Conservation (phyloP, 92 coral and sea anemone species). For the Phenganax stokvisi region DNA sequence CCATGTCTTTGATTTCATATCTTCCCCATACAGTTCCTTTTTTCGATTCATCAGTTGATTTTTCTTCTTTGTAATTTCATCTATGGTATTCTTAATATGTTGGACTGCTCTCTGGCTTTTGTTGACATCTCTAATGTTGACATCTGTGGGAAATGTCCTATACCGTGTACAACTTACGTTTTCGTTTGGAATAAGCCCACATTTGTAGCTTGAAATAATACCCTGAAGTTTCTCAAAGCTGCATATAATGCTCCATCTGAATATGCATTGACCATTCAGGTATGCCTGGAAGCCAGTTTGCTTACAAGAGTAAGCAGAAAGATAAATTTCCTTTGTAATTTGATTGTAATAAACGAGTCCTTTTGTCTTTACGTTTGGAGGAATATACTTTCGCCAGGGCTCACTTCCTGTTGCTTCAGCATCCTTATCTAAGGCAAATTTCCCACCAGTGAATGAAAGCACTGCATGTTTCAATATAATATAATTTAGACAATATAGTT, state of each 20-base stretch:
- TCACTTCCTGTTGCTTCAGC: slow-evolving; percentile 4
- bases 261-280: slow-evolving; percentile 33
- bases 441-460: slow-evolving; percentile 18
- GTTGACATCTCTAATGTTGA: not conserved
- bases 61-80: no score
- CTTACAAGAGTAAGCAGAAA: slow-evolving; percentile 22
- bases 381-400: not conserved
- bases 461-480: not conserved
- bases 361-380: no score
- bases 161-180: slow-evolving; percentile 24
- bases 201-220: slow-evolving; percentile 22
- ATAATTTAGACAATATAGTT: not conserved
- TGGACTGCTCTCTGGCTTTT: no score
- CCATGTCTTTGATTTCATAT: no score
- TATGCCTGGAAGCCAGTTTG: slow-evolving; percentile 29
- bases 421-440: not conserved
- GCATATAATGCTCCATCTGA: slow-evolving; percentile 32
- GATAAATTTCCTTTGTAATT: slow-evolving; percentile 11
- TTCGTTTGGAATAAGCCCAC: slow-evolving; percentile 27
- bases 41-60: no score
- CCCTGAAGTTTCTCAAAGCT: slow-evolving; percentile 15
- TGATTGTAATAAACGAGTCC: no score
- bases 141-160: slow-evolving; percentile 7
- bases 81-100: no score
- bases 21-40: no score